Conservation (phyloP, 1,140 invertebrate genomes). For the Lamellibrachia luymesi region DNA sequence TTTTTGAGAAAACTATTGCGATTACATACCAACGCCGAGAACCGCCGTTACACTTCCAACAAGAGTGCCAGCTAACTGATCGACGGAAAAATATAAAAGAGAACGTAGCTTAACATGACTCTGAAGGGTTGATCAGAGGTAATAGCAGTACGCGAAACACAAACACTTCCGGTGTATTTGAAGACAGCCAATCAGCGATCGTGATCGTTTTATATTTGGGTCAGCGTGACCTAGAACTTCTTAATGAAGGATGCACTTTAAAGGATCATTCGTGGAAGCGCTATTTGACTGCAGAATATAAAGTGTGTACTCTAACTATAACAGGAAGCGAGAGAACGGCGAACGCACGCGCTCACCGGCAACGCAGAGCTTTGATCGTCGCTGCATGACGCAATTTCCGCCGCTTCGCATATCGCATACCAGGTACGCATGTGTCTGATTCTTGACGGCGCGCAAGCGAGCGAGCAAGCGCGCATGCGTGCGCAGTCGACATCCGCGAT, state of each 20-base stretch:
- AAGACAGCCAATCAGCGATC: neutral
- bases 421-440: neutral
- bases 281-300: too few species aligned
- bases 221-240: neutral
- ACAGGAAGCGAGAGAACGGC: neutral
- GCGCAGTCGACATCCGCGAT: neutral
- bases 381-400: neutral
- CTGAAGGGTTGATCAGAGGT: neutral
- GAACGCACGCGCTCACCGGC: neutral
- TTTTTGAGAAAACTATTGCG: neutral
- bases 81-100: neutral
- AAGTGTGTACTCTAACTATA: neutral
- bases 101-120: neutral
- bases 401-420: neutral
- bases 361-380: neutral
- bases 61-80: neutral
- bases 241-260: neutral
- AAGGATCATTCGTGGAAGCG: too few species aligned
- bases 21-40: neutral
- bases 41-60: neutral
- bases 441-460: too few species aligned
- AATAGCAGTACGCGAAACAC: too few species aligned
- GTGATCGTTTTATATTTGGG: neutral
- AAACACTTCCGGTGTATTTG: too few species aligned
- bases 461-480: neutral